Evolutionary conservation across 2,113 vertebrate species (phyloP), one percentile per base, ranked within the genome.

Genomic region (Neoarius graeffei): DNA sequence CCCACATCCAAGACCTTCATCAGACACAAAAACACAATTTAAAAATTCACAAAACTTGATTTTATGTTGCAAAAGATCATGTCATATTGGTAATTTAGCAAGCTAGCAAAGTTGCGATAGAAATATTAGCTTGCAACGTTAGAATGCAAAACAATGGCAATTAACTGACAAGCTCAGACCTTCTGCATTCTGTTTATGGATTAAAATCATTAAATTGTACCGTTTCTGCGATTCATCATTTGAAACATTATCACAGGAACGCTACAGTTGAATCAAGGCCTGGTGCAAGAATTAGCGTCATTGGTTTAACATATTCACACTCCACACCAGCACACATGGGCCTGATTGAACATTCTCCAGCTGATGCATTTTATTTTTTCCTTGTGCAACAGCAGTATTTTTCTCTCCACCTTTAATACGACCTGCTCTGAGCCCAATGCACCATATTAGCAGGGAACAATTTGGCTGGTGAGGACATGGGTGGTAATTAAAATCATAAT

Each of bases 401-500:
- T 77, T 80, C 76, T 27, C 52, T 56, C n/a, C 59, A 83, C 52
- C 52, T 71, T 76, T 83, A 76, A 76, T 74, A 42, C 59, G 48
- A 76, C 67, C 50, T 7, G 86, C 20, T 4, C n/a, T 5, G 56
- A 52, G 69, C 81, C 67, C 57, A 71, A 3, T 0, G n/a, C 69
- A 85, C 66, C 80, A 66, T 88, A 89, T 84, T 84, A 88, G 76
- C 60, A 14, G n/a, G 83, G 56, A 60, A 50, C 77, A 27, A 30
- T 83, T 81, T 56, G 57, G 79, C 84, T 20, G 19, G 84, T 90
- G 88, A 80, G 90, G 82, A 89, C 88, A 84, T 17, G 35, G 71
- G 54, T 81, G 66, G 91, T 90, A 91, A 94, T 95, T 93, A 92
- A 86, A 92, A 93, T 93, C 93, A 88, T 88, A 89, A 89, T 80